Evolutionary conservation across 1,140 invertebrate species (phyloP), one percentile per base, ranked within the genome.

Genomic region (Coptotermes formosanus): DNA sequence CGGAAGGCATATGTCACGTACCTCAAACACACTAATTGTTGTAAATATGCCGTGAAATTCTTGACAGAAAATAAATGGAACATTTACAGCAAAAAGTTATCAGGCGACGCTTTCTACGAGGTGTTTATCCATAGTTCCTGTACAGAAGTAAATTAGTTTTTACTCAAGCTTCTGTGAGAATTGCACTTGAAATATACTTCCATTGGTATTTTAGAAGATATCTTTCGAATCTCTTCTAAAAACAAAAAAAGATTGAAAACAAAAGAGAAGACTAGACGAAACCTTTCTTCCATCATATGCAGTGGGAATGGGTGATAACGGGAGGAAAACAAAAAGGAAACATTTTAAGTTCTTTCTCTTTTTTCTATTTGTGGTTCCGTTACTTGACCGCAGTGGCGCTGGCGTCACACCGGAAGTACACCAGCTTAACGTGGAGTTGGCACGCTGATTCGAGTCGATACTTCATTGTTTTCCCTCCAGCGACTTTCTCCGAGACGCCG

Each of bases 351-450:
- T 55, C 25, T 83, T 83, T 32, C 82, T 64, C n/a, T 45, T 83
- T 83, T 83, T 48, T 83, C 2, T 44, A 44, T 25, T 23, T n/a
- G 83, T 84, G 83, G 83, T 84, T 55, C 83, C 83, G 83, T 84
- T 84, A 84, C 83, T 84, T 84, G 83, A 84, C 83, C 83, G 83
- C 83, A 84, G 83, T 55, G 83, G 83, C 83, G 83, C 83, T 84
- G 83, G 83, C 83, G 83, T 84, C 83, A 45, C 83, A 64, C 44
- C 19, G 83, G 83, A 84, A 84, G 45, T 84, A 55, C 30, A 52
- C 83, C 59, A 52, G 45, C 83, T 84, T 84, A 84, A 84, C 83
- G 83, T 64, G 59, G 59, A 84, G 48, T 84, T 84, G 83, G 83
- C 83, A 84, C 83, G 83, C 45, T 52, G 48, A 52, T 84, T 52